These are phyloP conservation scores for Temnothorax curvispinosus DNA, from an alignment of 1,140 invertebrate species.

Conservation along the genomic window DNA sequence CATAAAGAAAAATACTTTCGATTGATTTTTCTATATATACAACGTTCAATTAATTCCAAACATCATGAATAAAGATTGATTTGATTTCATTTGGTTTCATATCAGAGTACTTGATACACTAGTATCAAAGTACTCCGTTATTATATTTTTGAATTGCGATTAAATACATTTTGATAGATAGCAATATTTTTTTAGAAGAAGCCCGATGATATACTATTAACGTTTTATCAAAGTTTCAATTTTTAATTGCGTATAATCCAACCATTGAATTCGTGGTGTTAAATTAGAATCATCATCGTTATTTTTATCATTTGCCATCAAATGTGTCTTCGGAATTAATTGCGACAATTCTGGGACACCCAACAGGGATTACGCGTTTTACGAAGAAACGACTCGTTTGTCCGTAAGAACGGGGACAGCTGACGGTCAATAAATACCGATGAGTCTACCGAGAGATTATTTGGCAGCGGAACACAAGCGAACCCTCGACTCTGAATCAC, in stretches of 20 bases:
- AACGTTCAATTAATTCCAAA: neutral
- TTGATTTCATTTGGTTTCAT: too few species aligned
- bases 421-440: slow-evolving; percentile 66
- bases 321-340: neutral
- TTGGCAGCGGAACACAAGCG: slow-evolving; percentile 51
- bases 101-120: neutral
- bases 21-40: neutral
- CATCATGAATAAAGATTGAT: neutral
- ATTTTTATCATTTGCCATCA: neutral
- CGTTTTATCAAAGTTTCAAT: neutral
- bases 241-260: neutral
- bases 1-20: neutral
- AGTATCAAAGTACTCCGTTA: too few species aligned
- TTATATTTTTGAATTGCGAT: too few species aligned
- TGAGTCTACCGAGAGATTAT: slow-evolving; percentile 54
- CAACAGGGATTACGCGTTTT: slow-evolving; percentile 22
- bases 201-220: neutral
- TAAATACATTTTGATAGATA: neutral
- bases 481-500: slow-evolving; percentile 55
- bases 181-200: neutral
- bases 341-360: slow-evolving; percentile 16
- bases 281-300: neutral
- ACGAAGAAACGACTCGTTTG: slow-evolving; percentile 53
- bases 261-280: neutral
- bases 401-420: slow-evolving; percentile 35